phyloP scores from a whole-genome alignment of 2,888 invertebrate genomes.

The Synergus itoensis region DNA sequence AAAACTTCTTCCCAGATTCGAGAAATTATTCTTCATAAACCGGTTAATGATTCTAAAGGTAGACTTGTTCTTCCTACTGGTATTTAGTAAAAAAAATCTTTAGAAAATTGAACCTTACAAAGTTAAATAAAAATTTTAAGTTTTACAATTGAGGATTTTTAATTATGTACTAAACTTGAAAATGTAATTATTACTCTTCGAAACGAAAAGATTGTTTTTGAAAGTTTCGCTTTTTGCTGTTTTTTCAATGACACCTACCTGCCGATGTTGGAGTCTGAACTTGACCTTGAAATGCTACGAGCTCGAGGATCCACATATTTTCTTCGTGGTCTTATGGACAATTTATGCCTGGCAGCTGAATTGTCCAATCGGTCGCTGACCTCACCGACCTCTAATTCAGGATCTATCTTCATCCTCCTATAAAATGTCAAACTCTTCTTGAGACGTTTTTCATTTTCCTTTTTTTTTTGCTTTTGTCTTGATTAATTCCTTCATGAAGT shows the following conservation, averaged over 20 bases:
- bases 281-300: conserved; percentile 62
- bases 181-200: not conserved
- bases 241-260: conserved; percentile 59
- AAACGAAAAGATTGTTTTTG: not conserved
- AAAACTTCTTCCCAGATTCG: too few relatives aligned
- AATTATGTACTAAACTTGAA: not conserved
- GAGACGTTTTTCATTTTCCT: conserved; percentile 41
- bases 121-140: too few relatives aligned
- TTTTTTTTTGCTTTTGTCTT: conserved; percentile 11
- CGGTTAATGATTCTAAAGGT: too few relatives aligned
- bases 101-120: too few relatives aligned
- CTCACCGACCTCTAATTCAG: conserved; percentile 81
- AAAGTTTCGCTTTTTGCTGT: not conserved
- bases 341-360: conserved; percentile 87
- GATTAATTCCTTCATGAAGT: conserved; percentile 5
- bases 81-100: too few relatives aligned
- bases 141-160: too few relatives aligned
- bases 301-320: conserved; percentile 81
- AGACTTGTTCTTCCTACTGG: too few relatives aligned
- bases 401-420: conserved; percentile 78
- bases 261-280: conserved; percentile 64
- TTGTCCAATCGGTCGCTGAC: conserved; percentile 83
- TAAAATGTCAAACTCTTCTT: conserved; percentile 54
- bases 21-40: too few relatives aligned
- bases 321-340: conserved; percentile 86